Base-by-base conservation (phyloP, 2,888 invertebrate species). In the Geophilus truncorum region DNA sequence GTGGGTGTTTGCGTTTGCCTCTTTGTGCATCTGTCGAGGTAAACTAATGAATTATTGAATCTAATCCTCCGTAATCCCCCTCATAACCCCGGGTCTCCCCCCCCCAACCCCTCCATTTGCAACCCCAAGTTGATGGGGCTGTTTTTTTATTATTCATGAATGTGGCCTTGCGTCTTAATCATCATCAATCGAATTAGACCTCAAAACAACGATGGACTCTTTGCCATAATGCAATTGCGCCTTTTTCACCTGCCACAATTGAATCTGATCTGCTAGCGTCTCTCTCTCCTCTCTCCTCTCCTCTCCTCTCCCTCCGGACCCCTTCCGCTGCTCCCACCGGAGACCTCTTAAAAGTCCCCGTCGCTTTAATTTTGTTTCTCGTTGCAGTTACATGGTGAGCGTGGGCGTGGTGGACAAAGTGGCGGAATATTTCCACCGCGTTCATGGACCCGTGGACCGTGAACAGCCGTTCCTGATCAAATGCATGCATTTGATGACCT, bases 331-430 rank as follows among this genome's bases (percentile, higher is more conserved):
- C 76, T 32, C 32, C 76, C 76, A 6, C 25, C 25, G 28, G 30
- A 15, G 28, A 30, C 32, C 76, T 75, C 76, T 75, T 30, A 75
- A 28, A 28, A 75, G 28, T 75, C 6, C n/a, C 76, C 76, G 28
- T 75, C 32, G 28, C 76, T 75, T 75, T 75, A 51, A 51, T 51
- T 51, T 51, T 18, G 57, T 80, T 80, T 85, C 84, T 86, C 32
- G 82, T 89, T 90, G 15, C 90, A 94, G 94, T 86, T 94, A 93
- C 86, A 89, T 92, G 21, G 92, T 94, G 81, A 91, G 93, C 84
- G 91, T 92, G 77, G 94, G 94, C 32, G 89, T 94, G n/a, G 91
- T 94, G 81, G 94, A 94, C 86, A 91, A 92, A 83, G 89, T 94
- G 79, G 90, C 92, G 23, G 90, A 90, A 82, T 92, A 92, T 86